Base-by-base conservation (phyloP, 2,888 invertebrate species). In the Chymomyza caudatula region DNA sequence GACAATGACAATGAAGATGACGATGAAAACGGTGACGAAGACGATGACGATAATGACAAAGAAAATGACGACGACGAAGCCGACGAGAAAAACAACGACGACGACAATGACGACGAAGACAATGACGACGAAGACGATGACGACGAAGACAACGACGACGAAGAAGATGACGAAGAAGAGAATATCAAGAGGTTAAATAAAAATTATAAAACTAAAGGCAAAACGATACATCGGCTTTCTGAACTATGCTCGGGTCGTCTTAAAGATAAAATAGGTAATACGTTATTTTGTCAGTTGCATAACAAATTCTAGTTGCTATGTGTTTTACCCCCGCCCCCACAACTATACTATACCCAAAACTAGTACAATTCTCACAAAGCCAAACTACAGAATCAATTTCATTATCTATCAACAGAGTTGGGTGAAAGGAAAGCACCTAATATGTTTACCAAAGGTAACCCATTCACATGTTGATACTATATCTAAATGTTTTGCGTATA, bases 251-350 rank as follows among this genome's bases (percentile, higher is more conserved):
- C 85, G 60, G 79, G 78, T 74, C 78, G 75, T 66, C 80, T 86
- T 69, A 82, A 85, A 77, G 88, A 86, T 83, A 87, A 87, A 75
- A 86, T 91, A 92, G 91, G 91, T 91, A 92, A 92, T 89, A 79
- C 74, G 56, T 73, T 66, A 83, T 84, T n/a, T n/a, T 83, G 86
- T 85, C 78, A 85, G 84, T 84, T 81, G 78, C 64, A 85, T 76
- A 77, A 74, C 85, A 76, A 79, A 74, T 76, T 69, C 68, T 44
- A 77, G 63, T 77, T 79, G 61, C 74, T 74, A 20, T 42, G 42
- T 53, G 23, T 53, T 53, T 19, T 47, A 29, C 17, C 5, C 44
- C 13, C 17, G 2, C 44, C 13, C 22, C 20, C 20, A 42, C 17
- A 37, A 25, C 4, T 43, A 58, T 49, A 44, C 23, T 37, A n/a